Conservation (phyloP, 2,113 vertebrate species). For the Phoxinus phoxinus region DNA sequence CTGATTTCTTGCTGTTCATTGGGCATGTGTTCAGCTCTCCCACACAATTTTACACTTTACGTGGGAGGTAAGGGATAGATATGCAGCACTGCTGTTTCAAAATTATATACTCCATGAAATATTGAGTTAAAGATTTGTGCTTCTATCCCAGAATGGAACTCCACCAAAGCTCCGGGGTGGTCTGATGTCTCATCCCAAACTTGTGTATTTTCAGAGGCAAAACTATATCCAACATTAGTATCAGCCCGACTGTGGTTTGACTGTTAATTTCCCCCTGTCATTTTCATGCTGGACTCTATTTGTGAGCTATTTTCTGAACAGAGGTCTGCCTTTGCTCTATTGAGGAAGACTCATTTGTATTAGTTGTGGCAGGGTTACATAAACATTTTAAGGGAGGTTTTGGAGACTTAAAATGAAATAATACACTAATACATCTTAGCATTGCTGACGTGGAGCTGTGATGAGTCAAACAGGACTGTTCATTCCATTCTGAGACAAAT, state of each 20-base stretch:
- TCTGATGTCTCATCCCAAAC: constrained; percentile 32
- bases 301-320: constrained; percentile 1
- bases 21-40: constrained; percentile 8
- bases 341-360: background rate
- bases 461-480: constrained; percentile 6
- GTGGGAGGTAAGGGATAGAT: background rate
- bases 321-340: background rate
- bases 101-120: constrained; percentile 41
- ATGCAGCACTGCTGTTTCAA: constrained; percentile 7
- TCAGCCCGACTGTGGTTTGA: constrained; percentile 24
- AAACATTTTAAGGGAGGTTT: background rate
- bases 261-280: constrained; percentile 14
- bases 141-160: constrained; percentile 25
- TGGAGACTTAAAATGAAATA: background rate
- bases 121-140: constrained; percentile 30
- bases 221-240: constrained; percentile 29
- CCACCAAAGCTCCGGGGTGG: constrained; percentile 47
- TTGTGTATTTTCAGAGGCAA: constrained; percentile 35
- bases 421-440: background rate
- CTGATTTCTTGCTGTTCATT: background rate
- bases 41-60: background rate
- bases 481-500: background rate
- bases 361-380: background rate
- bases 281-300: constrained; percentile 19
- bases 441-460: constrained; percentile 5